Conservation (phyloP, 30 jellyfish, hydroid and myxozoan species). For the Nemopilema nomurai region DNA sequence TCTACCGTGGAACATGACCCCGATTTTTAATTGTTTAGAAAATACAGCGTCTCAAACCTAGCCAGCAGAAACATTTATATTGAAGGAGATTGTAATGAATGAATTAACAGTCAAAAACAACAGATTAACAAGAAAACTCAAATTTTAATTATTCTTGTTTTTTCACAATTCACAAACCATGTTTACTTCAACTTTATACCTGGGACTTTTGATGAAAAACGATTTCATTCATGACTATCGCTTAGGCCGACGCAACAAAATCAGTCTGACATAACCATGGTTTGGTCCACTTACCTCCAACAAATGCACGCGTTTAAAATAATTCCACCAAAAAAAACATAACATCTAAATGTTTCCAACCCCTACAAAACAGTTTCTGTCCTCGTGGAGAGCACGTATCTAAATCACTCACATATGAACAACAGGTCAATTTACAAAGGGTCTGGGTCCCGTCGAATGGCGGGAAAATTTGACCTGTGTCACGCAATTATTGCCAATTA, state of each 20-base stretch:
- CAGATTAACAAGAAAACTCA: neutral
- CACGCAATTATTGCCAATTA: neutral
- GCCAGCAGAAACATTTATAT: neutral
- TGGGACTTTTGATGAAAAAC: neutral
- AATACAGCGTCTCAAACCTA: constrained; percentile 6
- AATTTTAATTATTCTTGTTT: neutral
- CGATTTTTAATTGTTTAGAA: neutral
- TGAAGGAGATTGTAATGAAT: neutral
- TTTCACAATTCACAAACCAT: neutral
- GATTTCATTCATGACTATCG: neutral
- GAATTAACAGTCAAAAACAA: neutral
- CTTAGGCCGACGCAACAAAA: neutral
- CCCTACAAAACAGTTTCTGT: neutral
- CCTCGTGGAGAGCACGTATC: neutral
- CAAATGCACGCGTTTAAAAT: neutral
- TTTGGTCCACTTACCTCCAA: neutral
- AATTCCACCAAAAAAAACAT: neutral
- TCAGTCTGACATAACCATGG: neutral
- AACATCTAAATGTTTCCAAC: neutral
- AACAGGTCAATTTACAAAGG: neutral
- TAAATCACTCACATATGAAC: neutral
- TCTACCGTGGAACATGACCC: neutral
- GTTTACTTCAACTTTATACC: neutral
- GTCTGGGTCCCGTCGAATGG: neutral
- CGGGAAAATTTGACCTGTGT: neutral